A percentile compares a stretch with the other conserved stretches of the same genome.
Conservation (phyloP, 2,113 vertebrate genomes). For the Neogobius melanostomus region DNA sequence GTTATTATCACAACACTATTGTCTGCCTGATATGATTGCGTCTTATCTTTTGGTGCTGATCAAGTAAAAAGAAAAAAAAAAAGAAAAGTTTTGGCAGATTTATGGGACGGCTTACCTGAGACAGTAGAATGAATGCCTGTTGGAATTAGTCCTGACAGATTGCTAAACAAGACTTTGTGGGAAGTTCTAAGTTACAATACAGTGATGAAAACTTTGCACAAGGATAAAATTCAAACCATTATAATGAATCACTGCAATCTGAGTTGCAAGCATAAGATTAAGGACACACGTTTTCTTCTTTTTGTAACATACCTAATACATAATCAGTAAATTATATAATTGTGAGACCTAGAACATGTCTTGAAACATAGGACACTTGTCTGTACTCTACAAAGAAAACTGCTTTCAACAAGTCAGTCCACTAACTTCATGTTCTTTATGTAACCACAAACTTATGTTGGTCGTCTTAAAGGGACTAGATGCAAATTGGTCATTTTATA, state of each 20-base stretch:
- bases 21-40: conserved; percentile 29
- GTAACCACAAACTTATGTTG: too few relatives aligned
- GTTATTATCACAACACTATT: conserved; percentile 42
- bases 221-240: not conserved
- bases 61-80: not conserved
- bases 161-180: not conserved
- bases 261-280: too few relatives aligned
- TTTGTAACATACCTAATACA: too few relatives aligned
- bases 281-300: too few relatives aligned
- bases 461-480: too few relatives aligned
- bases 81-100: conserved; percentile 3
- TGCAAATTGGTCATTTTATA: too few relatives aligned
- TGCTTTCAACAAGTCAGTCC: too few relatives aligned
- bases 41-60: conserved; percentile 13
- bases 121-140: conserved; percentile 2
- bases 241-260: not conserved
- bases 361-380: too few relatives aligned
- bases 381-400: too few relatives aligned
- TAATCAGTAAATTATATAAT: too few relatives aligned
- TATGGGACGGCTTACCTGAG: not conserved
- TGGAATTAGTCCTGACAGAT: not conserved
- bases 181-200: not conserved
- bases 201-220: not conserved
- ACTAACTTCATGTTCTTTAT: too few relatives aligned
- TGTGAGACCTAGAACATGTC: too few relatives aligned